These are phyloP conservation scores for Scaptomyza cyrtandrae DNA, from an alignment of 2,888 invertebrate species.

Conservation along the genomic window DNA sequence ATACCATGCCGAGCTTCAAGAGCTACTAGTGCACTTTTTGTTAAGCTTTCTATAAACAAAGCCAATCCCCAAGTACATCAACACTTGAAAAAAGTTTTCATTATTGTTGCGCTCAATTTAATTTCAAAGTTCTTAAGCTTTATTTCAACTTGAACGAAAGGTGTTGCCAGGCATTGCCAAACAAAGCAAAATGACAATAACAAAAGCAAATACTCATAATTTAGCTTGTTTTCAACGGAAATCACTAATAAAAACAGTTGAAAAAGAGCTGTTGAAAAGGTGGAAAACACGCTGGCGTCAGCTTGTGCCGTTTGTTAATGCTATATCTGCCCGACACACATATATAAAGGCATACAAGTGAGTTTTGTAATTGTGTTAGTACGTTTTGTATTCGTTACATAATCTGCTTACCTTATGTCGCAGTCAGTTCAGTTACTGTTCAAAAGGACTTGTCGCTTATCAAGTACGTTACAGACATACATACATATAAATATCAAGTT, in stretches of 20 bases:
- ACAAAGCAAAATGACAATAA: background rate
- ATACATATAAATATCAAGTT: conserved; percentile 6
- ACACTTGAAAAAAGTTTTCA: conserved; percentile 1
- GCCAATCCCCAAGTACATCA: background rate
- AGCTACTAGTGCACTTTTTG: background rate
- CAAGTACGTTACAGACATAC: conserved; percentile 30
- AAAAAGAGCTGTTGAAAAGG: conserved; percentile 74
- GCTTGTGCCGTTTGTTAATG: conserved; percentile 62
- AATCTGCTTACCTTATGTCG: conserved; percentile 75
- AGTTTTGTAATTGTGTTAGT: background rate
- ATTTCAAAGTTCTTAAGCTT: background rate
- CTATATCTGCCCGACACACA: conserved; percentile 55
- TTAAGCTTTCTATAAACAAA: background rate
- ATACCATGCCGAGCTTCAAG: background rate
- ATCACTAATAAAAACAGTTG: conserved; percentile 77
- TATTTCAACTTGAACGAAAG: conserved; percentile 25
- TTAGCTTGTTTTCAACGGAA: conserved; percentile 76
- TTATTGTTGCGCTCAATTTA: conserved; percentile 9
- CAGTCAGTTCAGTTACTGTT: conserved; percentile 45
- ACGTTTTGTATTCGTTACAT: conserved; percentile 55
- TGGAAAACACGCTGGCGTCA: conserved; percentile 75
- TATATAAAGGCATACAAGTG: no score
- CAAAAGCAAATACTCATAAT: conserved; percentile 50
- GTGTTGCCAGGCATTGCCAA: conserved; percentile 23
- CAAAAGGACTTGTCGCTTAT: conserved; percentile 56